Evolutionary conservation across 2,888 invertebrate genomes (phyloP).

Genomic region (Watsonalla cultraria): DNA sequence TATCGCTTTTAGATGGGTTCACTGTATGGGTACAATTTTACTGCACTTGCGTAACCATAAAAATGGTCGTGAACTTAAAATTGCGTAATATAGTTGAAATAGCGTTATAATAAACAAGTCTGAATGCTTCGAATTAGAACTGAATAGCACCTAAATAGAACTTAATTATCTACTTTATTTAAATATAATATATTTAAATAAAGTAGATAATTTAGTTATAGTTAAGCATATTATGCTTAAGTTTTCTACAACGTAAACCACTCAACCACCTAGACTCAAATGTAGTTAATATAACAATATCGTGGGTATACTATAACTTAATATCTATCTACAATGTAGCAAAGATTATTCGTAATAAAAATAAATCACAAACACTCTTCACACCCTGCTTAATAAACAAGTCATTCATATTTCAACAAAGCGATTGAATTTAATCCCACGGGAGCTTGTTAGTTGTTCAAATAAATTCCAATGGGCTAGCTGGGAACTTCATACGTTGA

Average conservation of each 20-base stretch:
- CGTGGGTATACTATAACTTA: no score
- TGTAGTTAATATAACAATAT: no score
- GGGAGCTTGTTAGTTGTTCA: constrained; percentile 39
- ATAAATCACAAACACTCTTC: background rate
- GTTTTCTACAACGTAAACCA: no score
- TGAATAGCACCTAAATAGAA: no score
- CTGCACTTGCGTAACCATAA: constrained; percentile 15
- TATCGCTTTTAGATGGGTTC: constrained; percentile 28
- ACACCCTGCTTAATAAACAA: background rate
- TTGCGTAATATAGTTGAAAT: no score
- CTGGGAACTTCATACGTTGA: constrained; percentile 16
- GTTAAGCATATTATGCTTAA: no score
- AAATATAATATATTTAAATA: no score
- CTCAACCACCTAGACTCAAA: no score
- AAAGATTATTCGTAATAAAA: background rate
- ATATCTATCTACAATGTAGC: no score
- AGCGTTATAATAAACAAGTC: background rate
- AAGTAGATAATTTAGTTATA: no score
- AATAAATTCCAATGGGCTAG: constrained; percentile 24
- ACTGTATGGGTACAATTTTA: constrained; percentile 23
- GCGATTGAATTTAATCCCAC: constrained; percentile 23
- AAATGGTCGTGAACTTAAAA: constrained; percentile 2
- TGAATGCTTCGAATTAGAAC: no score
- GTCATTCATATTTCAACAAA: constrained; percentile 17
- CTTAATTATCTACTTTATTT: no score